Base-by-base conservation (phyloP, 1,140 invertebrate species). In the Drosophila littoralis region DNA sequence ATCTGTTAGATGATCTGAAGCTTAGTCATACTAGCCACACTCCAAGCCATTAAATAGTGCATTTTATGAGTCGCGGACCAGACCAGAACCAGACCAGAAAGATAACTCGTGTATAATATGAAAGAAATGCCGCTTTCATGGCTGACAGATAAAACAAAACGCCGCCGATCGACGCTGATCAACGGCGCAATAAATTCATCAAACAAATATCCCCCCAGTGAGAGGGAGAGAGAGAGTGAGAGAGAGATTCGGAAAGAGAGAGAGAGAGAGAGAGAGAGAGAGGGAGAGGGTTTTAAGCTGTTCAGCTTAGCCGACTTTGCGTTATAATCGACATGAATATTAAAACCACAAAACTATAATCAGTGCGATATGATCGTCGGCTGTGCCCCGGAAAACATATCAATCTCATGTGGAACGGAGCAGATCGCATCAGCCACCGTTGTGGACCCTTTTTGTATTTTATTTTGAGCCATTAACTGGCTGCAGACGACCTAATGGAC, bases 341-440 rank as follows among this genome's bases (percentile, higher is more conserved):
- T 86, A 86, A 85, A 85, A 81, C 79, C 82, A 88, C 82, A 88
- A 82, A 88, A 88, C 82, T 74, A 88, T 86, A 86, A 86, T 86
- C 82, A 86, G 75, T 81, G 82, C 83, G 77, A 82, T 85, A 86
- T 88, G 83, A 85, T 85, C 81, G 46, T 35, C 63, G 75, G 42
- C 72, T 36, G 32, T 22, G 59, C 61, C 64, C 67, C 74, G 55
- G 72, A 42, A 77, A 80, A 83, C 81, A 83, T 83, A 83, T 86
- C 82, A 86, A 86, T 86, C 83, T 81, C 73, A 70, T 69, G 48
- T 70, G 42, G 55, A 66, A 60, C 70, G 60, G 57, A 68, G n/a
- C 28, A 32, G 22, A 55, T 28, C 17, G 28, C 32, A 35, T 8
- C 43, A 65, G 79, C 78, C 79, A 88, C 71, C 69, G 79, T 70